phyloP scores from a whole-genome alignment of 2,888 invertebrate species.

The Sphaerophoria taeniata region DNA sequence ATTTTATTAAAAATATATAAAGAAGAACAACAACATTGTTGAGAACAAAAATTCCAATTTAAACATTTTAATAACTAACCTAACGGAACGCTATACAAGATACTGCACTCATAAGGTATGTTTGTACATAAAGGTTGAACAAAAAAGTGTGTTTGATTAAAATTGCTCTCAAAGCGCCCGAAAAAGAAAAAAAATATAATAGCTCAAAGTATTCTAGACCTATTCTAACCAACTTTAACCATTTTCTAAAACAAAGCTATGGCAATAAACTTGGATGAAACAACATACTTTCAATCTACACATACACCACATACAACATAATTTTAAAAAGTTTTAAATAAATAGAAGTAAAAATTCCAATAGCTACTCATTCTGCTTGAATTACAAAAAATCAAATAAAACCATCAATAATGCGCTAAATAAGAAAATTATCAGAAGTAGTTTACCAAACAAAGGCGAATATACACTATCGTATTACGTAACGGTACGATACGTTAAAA shows the following conservation, averaged over 20 bases:
- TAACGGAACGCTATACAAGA: background rate
- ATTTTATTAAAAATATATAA: conserved; percentile 13
- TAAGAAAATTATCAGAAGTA: background rate
- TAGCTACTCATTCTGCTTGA: conserved; percentile 14
- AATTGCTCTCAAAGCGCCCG: background rate
- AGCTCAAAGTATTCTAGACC: background rate
- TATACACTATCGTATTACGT: background rate
- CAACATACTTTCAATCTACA: background rate
- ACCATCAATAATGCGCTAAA: background rate
- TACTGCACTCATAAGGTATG: background rate
- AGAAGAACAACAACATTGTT: conserved; percentile 19
- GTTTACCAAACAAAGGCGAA: background rate
- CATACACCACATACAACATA: background rate
- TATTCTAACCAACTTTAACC: conserved; percentile 11
- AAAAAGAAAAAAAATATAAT: background rate
- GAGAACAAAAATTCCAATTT: background rate
- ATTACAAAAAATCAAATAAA: background rate
- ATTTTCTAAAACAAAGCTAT: conserved; percentile 11
- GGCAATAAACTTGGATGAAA: conserved; percentile 24
- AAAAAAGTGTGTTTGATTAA: background rate
- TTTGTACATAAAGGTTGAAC: conserved; percentile 15
- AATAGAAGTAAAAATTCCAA: conserved; percentile 21
- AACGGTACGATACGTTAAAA: background rate
- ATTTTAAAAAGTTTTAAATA: conserved; percentile 19
- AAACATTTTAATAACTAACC: background rate